Conservation (phyloP, 2,797 vertebrate genomes). For the Sciurus vulgaris region DNA sequence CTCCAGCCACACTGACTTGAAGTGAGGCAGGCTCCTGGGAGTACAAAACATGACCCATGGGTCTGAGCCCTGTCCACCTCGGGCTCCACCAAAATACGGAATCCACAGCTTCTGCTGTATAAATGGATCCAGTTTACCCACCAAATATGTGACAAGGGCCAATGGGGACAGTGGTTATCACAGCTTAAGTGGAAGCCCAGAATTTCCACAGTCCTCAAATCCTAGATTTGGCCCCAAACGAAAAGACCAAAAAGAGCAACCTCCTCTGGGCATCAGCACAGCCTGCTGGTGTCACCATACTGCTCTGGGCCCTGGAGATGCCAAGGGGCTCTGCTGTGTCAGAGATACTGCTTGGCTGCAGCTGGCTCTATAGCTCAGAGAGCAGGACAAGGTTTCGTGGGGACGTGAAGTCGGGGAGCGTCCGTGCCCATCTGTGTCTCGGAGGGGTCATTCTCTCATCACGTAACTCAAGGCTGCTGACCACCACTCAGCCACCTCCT, state of each 20-base stretch:
- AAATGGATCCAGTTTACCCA: not conserved
- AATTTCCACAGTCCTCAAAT: not conserved
- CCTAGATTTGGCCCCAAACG: not conserved
- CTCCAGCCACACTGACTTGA: fast-evolving
- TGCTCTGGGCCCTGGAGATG: not conserved
- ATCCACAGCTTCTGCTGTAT: not conserved
- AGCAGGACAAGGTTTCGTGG: not conserved
- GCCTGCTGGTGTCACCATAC: fast-evolving
- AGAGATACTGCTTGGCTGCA: not conserved
- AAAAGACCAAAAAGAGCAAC: not conserved
- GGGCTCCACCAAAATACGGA: not conserved
- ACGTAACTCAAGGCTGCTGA: not conserved
- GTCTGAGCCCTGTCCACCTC: not conserved
- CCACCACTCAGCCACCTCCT: not conserved
- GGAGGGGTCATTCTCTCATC: not conserved
- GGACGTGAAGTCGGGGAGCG: not conserved
- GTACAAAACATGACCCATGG: not conserved
- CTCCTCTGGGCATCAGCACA: not conserved
- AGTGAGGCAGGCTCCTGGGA: not conserved
- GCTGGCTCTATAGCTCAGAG: not conserved
- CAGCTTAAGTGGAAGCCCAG: not conserved
- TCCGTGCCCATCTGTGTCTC: not conserved
- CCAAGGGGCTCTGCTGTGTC: not conserved
- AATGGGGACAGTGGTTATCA: not conserved
- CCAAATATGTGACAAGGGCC: not conserved